phyloP scores from a whole-genome alignment of 2,888 invertebrate species.

The Elmis aenea region DNA sequence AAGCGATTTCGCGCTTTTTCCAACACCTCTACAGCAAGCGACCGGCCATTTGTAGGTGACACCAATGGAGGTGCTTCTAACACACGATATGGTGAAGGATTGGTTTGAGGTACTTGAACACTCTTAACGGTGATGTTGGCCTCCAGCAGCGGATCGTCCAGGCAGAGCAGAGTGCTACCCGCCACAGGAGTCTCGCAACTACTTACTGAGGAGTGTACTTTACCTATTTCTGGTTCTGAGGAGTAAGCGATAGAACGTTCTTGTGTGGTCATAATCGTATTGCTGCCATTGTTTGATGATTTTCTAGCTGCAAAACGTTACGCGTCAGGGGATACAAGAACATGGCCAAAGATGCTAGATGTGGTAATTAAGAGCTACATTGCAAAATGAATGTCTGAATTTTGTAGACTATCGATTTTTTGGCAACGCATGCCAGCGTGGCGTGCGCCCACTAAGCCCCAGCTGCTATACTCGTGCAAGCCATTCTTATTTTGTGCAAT shows the following conservation, averaged over 20 bases:
- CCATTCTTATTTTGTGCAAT: slow-evolving; percentile 28
- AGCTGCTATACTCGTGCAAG: slow-evolving; percentile 27
- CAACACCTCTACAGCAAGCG: slow-evolving; percentile 67
- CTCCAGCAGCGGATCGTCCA: slow-evolving; percentile 55
- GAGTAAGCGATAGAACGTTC: slow-evolving; percentile 22
- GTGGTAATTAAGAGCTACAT: too few relatives aligned
- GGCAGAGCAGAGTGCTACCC: slow-evolving; percentile 50
- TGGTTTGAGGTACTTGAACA: slow-evolving; percentile 18
- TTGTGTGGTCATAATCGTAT: slow-evolving; percentile 20
- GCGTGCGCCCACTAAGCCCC: slow-evolving; percentile 16
- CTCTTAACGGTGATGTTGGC: slow-evolving; percentile 39
- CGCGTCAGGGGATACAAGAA: slow-evolving; percentile 23
- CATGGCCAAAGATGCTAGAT: too few relatives aligned
- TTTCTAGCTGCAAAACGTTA: slow-evolving; percentile 29
- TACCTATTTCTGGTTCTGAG: slow-evolving; percentile 14
- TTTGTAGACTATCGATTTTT: too few relatives aligned
- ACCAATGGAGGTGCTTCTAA: slow-evolving; percentile 19
- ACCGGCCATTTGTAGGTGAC: slow-evolving; percentile 43
- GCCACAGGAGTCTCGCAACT: slow-evolving; percentile 43
- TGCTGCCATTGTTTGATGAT: slow-evolving; percentile 23
- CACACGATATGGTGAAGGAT: slow-evolving; percentile 16
- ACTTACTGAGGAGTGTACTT: slow-evolving; percentile 18
- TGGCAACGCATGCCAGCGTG: slow-evolving; percentile 12
- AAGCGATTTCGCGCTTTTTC: slow-evolving; percentile 78
- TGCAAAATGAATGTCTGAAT: too few relatives aligned